Percentiles rank a stretch among this genome's conserved stretches.
Conservation (phyloP, 2,888 invertebrate genomes). For the Helleia helle region DNA sequence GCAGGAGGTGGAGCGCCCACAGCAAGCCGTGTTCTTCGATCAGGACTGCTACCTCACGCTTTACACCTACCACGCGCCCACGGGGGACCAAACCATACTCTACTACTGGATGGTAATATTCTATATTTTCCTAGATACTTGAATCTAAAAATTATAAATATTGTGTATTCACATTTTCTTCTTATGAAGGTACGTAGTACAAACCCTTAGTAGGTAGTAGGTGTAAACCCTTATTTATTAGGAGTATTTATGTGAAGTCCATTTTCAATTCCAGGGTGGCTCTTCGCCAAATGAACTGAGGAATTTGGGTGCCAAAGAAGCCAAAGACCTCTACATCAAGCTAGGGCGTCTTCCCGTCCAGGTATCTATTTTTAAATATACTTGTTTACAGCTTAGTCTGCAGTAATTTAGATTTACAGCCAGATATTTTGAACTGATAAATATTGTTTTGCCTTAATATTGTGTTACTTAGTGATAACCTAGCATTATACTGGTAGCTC, state of each 20-base stretch:
- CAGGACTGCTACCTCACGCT: constrained; percentile 88
- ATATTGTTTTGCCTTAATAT: background rate
- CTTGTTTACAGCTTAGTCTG: background rate
- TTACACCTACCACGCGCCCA: constrained; percentile 82
- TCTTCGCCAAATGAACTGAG: constrained; percentile 84
- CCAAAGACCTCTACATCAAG: constrained; percentile 69
- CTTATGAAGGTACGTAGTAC: too few relatives aligned
- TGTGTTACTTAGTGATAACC: background rate
- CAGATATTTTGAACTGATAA: background rate
- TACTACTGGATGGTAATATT: constrained; percentile 85
- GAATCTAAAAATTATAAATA: background rate
- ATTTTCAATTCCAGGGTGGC: constrained; percentile 75
- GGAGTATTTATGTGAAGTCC: background rate
- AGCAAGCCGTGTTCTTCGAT: constrained; percentile 83
- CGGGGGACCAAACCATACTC: constrained; percentile 77
- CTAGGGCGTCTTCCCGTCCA: constrained; percentile 66
- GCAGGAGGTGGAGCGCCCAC: constrained; percentile 77
- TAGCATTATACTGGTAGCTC: too few relatives aligned
- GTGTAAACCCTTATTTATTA: too few relatives aligned
- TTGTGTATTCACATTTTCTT: too few relatives aligned
- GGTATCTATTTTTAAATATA: constrained; percentile 29
- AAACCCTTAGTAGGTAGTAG: too few relatives aligned
- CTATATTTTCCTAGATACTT: background rate
- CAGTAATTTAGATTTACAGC: too few relatives aligned
- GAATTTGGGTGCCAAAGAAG: constrained; percentile 78